Conservation (phyloP, 2,888 invertebrate genomes). For the Theristus sp. region DNA sequence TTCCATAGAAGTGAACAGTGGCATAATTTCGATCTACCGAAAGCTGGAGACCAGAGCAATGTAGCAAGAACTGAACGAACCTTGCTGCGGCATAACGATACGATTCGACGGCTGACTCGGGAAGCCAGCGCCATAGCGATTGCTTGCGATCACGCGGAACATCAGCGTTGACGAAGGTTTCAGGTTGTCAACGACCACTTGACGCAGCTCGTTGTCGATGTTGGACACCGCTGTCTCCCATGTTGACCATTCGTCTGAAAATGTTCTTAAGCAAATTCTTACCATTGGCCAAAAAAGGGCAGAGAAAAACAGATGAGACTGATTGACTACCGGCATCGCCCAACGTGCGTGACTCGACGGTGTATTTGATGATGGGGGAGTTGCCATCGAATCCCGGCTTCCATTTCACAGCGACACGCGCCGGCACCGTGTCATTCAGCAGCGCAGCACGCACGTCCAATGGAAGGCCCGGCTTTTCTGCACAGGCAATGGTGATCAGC, state of each 20-base stretch:
- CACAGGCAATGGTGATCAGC: too few relatives aligned
- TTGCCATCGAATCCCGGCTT: conserved; percentile 91
- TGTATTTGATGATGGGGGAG: conserved; percentile 74
- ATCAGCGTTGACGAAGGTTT: conserved; percentile 85
- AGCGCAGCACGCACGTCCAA: conserved; percentile 62
- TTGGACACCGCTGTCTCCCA: conserved; percentile 15
- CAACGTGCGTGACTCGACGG: conserved; percentile 39
- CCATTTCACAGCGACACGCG: conserved; percentile 76
- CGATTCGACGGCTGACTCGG: conserved; percentile 65
- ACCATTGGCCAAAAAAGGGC: too few relatives aligned
- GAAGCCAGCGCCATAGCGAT: conserved; percentile 82
- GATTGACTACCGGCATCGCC: neutral
- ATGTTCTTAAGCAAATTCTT: neutral
- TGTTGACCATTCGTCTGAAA: conserved; percentile 19
- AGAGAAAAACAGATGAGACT: too few relatives aligned
- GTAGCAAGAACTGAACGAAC: neutral
- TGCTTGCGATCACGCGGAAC: conserved; percentile 87
- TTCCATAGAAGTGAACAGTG: too few relatives aligned
- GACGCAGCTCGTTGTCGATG: conserved; percentile 46
- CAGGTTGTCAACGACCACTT: conserved; percentile 58
- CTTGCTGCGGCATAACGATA: conserved; percentile 65
- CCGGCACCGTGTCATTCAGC: conserved; percentile 49
- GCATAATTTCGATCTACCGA: too few relatives aligned
- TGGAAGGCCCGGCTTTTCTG: conserved; percentile 79
- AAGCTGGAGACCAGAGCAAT: too few relatives aligned